phyloP scores from a whole-genome alignment of 2,113 vertebrate species.

The Grantiella picta region DNA sequence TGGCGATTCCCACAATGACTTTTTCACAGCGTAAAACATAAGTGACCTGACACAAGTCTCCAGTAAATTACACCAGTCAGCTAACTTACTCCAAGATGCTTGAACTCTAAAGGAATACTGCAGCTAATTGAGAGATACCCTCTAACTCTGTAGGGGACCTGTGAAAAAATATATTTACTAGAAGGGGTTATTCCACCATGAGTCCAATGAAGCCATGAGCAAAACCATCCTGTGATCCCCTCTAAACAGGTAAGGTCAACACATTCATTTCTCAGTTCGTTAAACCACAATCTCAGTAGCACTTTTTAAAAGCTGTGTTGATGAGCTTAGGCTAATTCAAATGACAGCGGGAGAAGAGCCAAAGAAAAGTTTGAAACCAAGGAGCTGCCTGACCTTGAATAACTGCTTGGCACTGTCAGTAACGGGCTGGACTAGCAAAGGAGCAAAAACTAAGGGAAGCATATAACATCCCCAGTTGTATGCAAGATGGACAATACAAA shows the following conservation, averaged over 20 bases:
- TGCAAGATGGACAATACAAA: rapidly evolving
- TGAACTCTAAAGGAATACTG: background rate
- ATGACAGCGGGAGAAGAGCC: slow-evolving; percentile 26
- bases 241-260: slow-evolving; percentile 12
- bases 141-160: background rate
- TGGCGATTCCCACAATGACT: background rate
- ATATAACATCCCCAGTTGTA: rapidly evolving
- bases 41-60: background rate
- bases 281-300: background rate
- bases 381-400: slow-evolving; percentile 13
- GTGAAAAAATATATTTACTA: background rate
- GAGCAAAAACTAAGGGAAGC: background rate
- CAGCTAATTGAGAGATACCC: background rate
- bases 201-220: background rate
- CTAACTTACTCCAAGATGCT: background rate
- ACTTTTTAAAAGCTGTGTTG: slow-evolving; percentile 27
- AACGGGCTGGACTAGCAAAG: background rate
- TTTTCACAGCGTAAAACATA: background rate
- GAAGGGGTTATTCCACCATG: background rate
- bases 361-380: slow-evolving; percentile 20
- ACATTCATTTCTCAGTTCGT: slow-evolving; percentile 43
- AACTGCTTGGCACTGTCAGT: background rate
- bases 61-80: background rate
- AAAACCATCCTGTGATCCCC: background rate
- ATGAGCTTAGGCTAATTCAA: slow-evolving; percentile 54